These are phyloP conservation scores for Gasteruption jaculator DNA, from an alignment of 2,888 invertebrate species.

Conservation along the genomic window DNA sequence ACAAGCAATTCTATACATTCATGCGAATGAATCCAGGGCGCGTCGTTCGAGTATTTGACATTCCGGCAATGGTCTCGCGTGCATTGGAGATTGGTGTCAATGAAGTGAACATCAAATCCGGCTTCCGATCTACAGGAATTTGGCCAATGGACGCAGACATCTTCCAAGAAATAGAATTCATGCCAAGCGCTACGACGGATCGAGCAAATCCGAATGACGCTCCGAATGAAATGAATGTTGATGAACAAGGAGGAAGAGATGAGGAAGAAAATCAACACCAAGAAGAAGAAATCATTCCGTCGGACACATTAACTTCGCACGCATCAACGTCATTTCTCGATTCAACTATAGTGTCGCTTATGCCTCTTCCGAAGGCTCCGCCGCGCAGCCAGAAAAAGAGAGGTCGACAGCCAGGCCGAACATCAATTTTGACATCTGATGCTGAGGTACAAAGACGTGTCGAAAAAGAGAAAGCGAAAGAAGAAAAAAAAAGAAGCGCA, in stretches of 20 bases:
- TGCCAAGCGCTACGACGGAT: conserved; percentile 28
- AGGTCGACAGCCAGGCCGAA: conserved; percentile 5
- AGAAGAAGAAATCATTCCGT: too few relatives aligned
- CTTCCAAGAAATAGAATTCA: conserved; percentile 35
- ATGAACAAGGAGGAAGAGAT: too few relatives aligned
- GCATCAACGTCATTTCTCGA: too few relatives aligned
- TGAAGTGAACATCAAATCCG: conserved; percentile 42
- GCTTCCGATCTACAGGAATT: conserved; percentile 34
- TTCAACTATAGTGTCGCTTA: too few relatives aligned
- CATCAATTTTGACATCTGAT: conserved; percentile 6
- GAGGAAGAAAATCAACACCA: too few relatives aligned
- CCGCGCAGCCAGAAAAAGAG: conserved; percentile 3
- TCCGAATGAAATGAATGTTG: too few relatives aligned
- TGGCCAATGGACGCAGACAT: conserved; percentile 35
- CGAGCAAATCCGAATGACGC: conserved; percentile 12
- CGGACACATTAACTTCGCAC: too few relatives aligned
- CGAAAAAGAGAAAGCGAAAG: neutral
- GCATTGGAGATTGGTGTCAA: conserved; percentile 36
- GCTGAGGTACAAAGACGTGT: too few relatives aligned
- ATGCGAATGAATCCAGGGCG: conserved; percentile 44
- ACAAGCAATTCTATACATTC: conserved; percentile 38
- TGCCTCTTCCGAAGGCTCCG: too few relatives aligned
- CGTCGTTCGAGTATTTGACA: conserved; percentile 44
- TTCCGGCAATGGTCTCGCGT: conserved; percentile 30
- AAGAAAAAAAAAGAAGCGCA: too few relatives aligned